Percentiles rank a stretch among this genome's conserved stretches.
Evolutionary conservation across 2,113 vertebrate genomes (phyloP).

Genomic region (Pangasianodon gigas): DNA sequence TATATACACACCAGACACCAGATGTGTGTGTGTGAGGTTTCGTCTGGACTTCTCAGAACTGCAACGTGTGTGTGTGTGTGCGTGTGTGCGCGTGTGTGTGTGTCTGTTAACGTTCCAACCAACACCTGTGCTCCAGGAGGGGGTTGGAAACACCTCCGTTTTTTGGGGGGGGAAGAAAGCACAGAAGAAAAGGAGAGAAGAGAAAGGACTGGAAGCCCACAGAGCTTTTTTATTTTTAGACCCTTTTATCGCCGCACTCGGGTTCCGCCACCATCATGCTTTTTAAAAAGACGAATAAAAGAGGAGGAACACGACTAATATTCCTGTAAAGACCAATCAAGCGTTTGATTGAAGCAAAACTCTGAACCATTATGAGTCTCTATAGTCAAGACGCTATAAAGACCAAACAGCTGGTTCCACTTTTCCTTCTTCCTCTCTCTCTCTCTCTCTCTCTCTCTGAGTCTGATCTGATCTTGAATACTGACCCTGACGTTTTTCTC

Average conservation of each 20-base stretch:
- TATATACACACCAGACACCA: constrained; percentile 3
- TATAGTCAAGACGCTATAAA: constrained; percentile 61
- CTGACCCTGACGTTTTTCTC: neutral
- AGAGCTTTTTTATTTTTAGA: constrained; percentile 15
- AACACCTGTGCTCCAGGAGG: constrained; percentile 43
- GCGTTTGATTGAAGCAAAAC: constrained; percentile 71
- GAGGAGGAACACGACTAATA: constrained; percentile 63
- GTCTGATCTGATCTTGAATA: neutral
- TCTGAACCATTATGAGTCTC: constrained; percentile 54
- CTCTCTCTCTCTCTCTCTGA: neutral
- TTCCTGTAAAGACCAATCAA: constrained; percentile 70
- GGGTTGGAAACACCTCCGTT: constrained; percentile 49
- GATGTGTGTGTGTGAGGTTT: constrained; percentile 8
- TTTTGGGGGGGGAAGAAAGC: constrained; percentile 46
- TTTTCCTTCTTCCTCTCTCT: constrained; percentile 67
- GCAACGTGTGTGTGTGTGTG: neutral
- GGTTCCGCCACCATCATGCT: constrained; percentile 1
- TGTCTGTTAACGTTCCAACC: constrained; percentile 7
- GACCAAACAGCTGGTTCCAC: constrained; percentile 84
- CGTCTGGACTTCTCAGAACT: constrained; percentile 2
- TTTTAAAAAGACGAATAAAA: neutral
- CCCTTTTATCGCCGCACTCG: constrained; percentile 56
- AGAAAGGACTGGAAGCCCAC: constrained; percentile 22
- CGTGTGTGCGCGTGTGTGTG: constrained; percentile 2
- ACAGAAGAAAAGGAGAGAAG: constrained; percentile 62